Percentiles rank a stretch among this genome's conserved stretches.
Conservation (phyloP, 2,797 vertebrate genomes). For the Molossus molossus region DNA sequence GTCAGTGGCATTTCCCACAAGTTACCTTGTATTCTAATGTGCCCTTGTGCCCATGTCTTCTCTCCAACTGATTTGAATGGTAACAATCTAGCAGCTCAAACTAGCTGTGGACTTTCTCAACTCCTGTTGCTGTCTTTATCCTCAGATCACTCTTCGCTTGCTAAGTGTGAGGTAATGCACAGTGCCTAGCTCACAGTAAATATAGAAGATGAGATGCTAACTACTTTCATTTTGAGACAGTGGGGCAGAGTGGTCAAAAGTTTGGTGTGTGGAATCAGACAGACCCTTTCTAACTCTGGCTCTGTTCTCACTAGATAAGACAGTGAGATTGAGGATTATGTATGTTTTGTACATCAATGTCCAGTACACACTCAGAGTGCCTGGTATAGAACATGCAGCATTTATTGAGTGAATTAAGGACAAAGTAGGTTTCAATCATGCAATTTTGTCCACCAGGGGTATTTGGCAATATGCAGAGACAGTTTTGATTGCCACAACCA, state of each 20-base stretch:
- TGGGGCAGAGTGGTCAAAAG: not conserved
- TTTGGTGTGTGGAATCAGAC: not conserved
- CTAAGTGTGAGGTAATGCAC: not conserved
- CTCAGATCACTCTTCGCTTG: not conserved
- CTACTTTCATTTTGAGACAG: not conserved
- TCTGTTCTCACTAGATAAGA: not conserved
- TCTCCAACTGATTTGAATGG: not conserved
- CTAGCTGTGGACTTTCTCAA: not conserved
- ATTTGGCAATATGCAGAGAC: not conserved
- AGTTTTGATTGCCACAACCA: not conserved
- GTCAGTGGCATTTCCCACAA: not conserved
- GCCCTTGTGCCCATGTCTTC: not conserved
- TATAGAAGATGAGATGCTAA: not conserved
- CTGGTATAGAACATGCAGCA: not conserved
- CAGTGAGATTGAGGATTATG: not conserved
- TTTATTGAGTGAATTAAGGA: constrained; percentile 22
- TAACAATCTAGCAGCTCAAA: not conserved
- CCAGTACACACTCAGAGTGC: not conserved
- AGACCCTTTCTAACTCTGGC: not conserved
- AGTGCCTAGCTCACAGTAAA: not conserved
- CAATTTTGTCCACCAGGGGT: not conserved
- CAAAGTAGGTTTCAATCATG: not conserved
- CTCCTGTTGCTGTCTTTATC: not conserved
- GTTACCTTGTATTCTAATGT: not conserved
- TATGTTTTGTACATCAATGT: not conserved